Evolutionary conservation across 1,140 invertebrate species (phyloP), one percentile per base, ranked within the genome.

Genomic region (Hyphantria cunea): DNA sequence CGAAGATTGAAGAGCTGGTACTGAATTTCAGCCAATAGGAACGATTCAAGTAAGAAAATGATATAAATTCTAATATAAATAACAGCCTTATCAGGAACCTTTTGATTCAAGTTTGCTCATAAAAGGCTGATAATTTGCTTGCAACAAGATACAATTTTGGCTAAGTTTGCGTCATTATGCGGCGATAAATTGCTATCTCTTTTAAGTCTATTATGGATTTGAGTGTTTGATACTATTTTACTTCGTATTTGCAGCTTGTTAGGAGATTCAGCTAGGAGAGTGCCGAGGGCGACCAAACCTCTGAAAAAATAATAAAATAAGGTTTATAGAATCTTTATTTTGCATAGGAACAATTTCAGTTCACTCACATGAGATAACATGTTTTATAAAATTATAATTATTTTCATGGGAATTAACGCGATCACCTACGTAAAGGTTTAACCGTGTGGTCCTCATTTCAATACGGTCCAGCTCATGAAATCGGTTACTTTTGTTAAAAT

Each of bases 211-310:
- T 86, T 85, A 68, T 86, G 80, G 10, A 90, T 61, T 44, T 72
- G 65, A 0, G 68, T 41, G 63, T 85, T 78, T 2, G 80, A 73
- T 3, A 86, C 78, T n/a, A 91, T 76, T 64, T 83, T 86, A 0
- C 78, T 82, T 68, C 84, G 84, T 42, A 91, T 76, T 11, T 76
- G 64, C 7, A 87, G 48, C 68, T 84, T 89, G 66, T 78, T 84
- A 0, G 90, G 86, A 33, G 90, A 78, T 69, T 90, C 84, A 0
- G 78, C 82, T 56, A 91, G 63, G 9, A 91, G 49, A 6, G 90
- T 91, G 6, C 90, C 90, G 39, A 91, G 71, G 0, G 84, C 90
- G 8, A 91, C 86, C 10, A 91, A 51, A 6, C 78, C 84, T 69
- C 86, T 89, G 80, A 42, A 64, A 50, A 64, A 65, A 58, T 9